These are phyloP conservation scores for Sakesphorus luctuosus DNA, from an alignment of 2,113 vertebrate genomes.

Conservation along the genomic window DNA sequence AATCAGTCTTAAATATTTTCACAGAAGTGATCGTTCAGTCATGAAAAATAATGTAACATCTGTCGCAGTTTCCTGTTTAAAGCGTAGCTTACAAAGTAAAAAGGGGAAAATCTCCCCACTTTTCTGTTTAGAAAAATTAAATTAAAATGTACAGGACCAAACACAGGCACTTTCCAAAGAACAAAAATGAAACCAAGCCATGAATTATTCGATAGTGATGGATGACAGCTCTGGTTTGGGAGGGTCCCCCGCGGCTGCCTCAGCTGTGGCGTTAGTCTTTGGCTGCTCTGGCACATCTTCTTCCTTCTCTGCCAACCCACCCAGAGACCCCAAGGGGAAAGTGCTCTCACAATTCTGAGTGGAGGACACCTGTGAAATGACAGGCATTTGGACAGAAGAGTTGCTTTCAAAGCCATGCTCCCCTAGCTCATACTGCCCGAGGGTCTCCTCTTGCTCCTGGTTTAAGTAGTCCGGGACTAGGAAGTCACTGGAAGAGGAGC, in stretches of 20 bases:
- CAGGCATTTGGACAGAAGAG: slow-evolving; percentile 89
- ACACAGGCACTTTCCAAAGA: slow-evolving; percentile 95
- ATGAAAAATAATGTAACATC: slow-evolving; percentile 74
- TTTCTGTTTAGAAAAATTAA: slow-evolving; percentile 73
- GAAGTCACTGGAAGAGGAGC: slow-evolving; percentile 88
- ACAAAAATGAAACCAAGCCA: slow-evolving; percentile 76
- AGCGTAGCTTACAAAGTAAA: slow-evolving; percentile 77
- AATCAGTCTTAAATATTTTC: slow-evolving; percentile 72
- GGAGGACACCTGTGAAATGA: slow-evolving; percentile 93
- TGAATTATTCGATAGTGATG: slow-evolving; percentile 88
- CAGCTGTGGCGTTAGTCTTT: slow-evolving; percentile 80
- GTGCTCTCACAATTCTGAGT: slow-evolving; percentile 95
- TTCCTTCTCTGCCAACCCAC: slow-evolving; percentile 84
- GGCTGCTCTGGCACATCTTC: slow-evolving; percentile 80
- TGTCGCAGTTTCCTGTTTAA: slow-evolving; percentile 65
- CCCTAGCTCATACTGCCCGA: slow-evolving; percentile 93
- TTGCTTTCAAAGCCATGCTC: slow-evolving; percentile 88
- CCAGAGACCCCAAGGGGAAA: slow-evolving; percentile 88
- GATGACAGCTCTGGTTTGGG: slow-evolving; percentile 87
- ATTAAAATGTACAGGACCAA: slow-evolving; percentile 84
- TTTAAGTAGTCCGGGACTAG: slow-evolving; percentile 98
- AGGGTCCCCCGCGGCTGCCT: slow-evolving; percentile 80
- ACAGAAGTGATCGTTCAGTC: slow-evolving; percentile 68
- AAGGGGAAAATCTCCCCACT: slow-evolving; percentile 68
- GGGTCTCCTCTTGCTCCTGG: slow-evolving; percentile 93